Evolutionary conservation across 2,797 vertebrate genomes (phyloP).

Genomic region (Sebastes itinus): DNA sequence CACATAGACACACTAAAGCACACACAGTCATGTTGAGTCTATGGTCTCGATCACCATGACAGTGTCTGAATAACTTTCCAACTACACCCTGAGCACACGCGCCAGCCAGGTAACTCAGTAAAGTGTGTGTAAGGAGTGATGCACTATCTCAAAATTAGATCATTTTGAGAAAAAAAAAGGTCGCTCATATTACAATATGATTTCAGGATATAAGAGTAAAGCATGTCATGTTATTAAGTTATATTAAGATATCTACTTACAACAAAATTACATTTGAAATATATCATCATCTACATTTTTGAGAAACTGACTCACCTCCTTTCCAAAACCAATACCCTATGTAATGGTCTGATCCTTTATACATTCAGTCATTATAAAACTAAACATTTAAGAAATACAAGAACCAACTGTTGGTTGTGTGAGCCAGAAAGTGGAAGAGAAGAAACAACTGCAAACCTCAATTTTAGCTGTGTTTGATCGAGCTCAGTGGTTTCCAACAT

Average conservation of each 20-base stretch:
- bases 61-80: slow-evolving; percentile 48
- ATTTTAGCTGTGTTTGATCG: not conserved
- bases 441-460: not conserved
- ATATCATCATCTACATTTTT: not conserved
- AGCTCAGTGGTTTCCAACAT: not conserved
- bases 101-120: slow-evolving; percentile 24
- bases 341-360: not conserved
- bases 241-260: slow-evolving; percentile 4
- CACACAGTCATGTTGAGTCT: slow-evolving; percentile 59
- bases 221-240: not conserved
- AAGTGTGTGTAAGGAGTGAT: not conserved
- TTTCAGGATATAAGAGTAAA: not conserved
- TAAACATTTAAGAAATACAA: not conserved
- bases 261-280: not conserved
- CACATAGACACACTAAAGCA: slow-evolving; percentile 7
- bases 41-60: slow-evolving; percentile 56
- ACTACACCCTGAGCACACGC: slow-evolving; percentile 6
- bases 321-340: slow-evolving; percentile 11
- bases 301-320: not conserved
- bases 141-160: not conserved
- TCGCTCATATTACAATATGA: not conserved
- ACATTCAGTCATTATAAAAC: not conserved
- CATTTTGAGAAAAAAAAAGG: not conserved
- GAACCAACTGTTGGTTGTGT: not conserved
- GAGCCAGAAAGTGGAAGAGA: not conserved